Base-by-base conservation (phyloP, 2,888 invertebrate genomes). In the Prosapia bicincta region DNA sequence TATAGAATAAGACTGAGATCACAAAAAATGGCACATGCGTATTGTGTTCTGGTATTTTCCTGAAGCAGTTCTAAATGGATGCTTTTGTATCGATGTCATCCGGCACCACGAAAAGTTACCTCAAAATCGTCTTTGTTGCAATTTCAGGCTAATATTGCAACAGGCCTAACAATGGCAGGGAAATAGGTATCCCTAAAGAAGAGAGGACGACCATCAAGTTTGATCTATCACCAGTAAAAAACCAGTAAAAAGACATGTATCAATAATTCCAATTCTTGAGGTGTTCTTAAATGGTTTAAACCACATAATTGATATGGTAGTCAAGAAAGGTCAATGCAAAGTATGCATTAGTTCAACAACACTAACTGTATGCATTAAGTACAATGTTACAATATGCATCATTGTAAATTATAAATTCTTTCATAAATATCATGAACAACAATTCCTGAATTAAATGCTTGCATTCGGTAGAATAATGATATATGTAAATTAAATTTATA, bases 1-100 rank as follows among this genome's bases (percentile, higher is more conserved):
- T 82, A 82, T 73, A 79, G 81, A 66, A 82, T 80, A 25, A 75
- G 79, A 23, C 77, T 81, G 15, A 68, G 79, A 54, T 81, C 76
- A 9, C 79, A n/a, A 78, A 24, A 81, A 80, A 66, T 76, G 76
- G 67, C 80, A 81, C 67, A 81, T 80, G 77, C 80, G 80, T 79
- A 77, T 82, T n/a, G 68, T 80, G 30, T 80, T 77, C 69, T 77
- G 78, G 23, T 68, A 74, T 25, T 78, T 80, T 25, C 73, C 72
- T n/a, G 70, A 79, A 20, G 75, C 78, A 15, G 81, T 78, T 75
- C 81, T 78, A 43, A 79, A 76, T 28, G 38, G 72, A 6, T 80
- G 80, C 26, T 80, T 5, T 69, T 76, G 7, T 76, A 74, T 69
- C 26, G 66, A 30, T 23, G 69, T 25, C 26, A 71, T 71, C n/a